These are phyloP conservation scores for Patella depressa DNA, from an alignment of 2,888 invertebrate species.

Conservation along the genomic window DNA sequence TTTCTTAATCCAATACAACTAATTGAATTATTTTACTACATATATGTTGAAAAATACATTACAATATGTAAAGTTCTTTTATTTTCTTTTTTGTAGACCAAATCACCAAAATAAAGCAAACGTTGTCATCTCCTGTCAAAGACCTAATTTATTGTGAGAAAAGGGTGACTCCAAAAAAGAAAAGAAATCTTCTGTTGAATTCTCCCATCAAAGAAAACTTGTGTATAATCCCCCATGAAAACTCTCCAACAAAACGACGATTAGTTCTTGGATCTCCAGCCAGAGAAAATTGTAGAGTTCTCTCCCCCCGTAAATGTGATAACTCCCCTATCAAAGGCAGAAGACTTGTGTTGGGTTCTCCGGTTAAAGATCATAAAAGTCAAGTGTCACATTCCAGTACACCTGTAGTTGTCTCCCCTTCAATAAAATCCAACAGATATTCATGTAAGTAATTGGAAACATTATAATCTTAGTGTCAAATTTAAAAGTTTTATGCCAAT, in stretches of 20 bases:
- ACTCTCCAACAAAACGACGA: background rate
- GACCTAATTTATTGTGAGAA: background rate
- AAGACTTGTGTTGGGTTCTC: background rate
- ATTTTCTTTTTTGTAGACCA: background rate
- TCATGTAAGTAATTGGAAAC: no score
- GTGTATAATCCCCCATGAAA: background rate
- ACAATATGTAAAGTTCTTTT: no score
- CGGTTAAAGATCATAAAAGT: background rate
- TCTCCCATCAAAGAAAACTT: conserved; percentile 18
- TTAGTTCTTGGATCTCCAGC: background rate
- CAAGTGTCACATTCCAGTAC: no score
- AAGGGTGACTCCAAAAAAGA: conserved; percentile 1
- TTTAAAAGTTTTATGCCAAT: no score
- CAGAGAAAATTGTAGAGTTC: background rate
- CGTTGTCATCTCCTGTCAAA: conserved; percentile 16
- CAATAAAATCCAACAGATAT: no score
- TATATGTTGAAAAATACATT: no score
- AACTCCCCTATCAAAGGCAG: no score
- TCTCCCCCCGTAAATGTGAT: no score
- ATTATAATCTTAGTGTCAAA: no score
- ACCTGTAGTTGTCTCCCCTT: no score
- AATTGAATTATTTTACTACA: no score
- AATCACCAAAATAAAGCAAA: background rate
- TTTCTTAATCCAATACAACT: no score
- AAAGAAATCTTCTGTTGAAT: conserved; percentile 4